Base-by-base conservation (phyloP, 2,888 invertebrate genomes). In the Diarsia mendica region DNA sequence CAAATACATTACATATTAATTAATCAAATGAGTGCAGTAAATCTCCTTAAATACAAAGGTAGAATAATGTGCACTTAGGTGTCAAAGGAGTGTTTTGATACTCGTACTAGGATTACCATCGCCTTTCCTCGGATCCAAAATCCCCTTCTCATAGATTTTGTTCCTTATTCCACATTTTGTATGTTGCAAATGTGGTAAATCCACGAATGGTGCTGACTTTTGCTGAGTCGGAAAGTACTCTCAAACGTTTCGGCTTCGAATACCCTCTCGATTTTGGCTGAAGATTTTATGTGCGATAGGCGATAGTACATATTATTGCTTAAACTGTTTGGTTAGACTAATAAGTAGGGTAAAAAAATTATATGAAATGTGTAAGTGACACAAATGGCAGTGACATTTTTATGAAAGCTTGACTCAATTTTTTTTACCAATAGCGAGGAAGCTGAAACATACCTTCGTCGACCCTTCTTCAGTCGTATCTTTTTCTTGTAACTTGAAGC, bases 301-400 rank as follows among this genome's bases (percentile, higher is more conserved):
- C n/a, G n/a, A n/a, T n/a, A n/a, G n/a, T n/a, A n/a, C n/a, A n/a
- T n/a, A n/a, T 63, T 2, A n/a, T 10, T 51, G 15, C 20, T 9
- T 23, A 23, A 20, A 67, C 33, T 69, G 15, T 39, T 13, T 72
- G 18, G 9, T 33, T 9, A 15, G 20, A 44, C 39, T n/a, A 15
- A 15, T 3, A 11, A 51, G 13, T 3, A 23, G 3, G 11, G n/a
- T 18, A 46, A 2, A 46, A 51, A 13, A 46, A 33, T 28, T 15
- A 20, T 69, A 13, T 23, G 9, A 33, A 48, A 48, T 23, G 11
- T 8, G 0, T 69, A 15, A 23, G 49, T 46, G 20, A 58, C 58
- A 78, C 18, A 49, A n/a, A n/a, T 67, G 78, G 11, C 2, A 44
- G 13, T 49, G 49, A 58, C n/a, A 11, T 20, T 77, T 64, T 67